A percentile compares a stretch with the other conserved stretches of the same genome.
Evolutionary conservation across 2,113 vertebrate genomes (phyloP).

Genomic region (Microtus ochrogaster): DNA sequence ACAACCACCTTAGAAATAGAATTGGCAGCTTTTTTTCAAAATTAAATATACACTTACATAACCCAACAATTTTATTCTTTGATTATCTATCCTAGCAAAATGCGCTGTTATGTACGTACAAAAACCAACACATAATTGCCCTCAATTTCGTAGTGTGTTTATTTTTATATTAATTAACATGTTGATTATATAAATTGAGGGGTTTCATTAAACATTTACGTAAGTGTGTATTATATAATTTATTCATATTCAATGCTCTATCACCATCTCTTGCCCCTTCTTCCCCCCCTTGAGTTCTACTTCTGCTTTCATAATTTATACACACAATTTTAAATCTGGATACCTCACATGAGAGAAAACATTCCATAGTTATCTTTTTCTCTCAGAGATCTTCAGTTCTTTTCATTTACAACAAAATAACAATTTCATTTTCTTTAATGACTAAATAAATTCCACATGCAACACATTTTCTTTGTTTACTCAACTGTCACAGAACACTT

Average conservation of each 20-base stretch:
- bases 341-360: background rate
- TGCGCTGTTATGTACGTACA: background rate
- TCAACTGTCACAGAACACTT: background rate
- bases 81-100: background rate
- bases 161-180: background rate
- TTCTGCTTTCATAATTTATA: background rate
- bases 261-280: background rate
- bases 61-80: constrained; percentile 19
- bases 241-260: background rate
- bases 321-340: background rate
- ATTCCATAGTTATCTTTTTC: background rate
- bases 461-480: background rate
- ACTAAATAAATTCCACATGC: background rate
- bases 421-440: background rate
- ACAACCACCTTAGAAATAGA: background rate
- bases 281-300: background rate
- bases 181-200: background rate
- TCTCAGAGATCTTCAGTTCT: background rate
- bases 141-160: background rate
- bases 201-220: background rate
- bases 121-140: background rate
- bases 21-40: constrained; percentile 20
- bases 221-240: background rate
- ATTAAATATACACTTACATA: background rate
- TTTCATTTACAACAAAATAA: background rate